phyloP scores from a whole-genome alignment of 2,888 invertebrate species.

The Zaprionus obscuricornis region DNA sequence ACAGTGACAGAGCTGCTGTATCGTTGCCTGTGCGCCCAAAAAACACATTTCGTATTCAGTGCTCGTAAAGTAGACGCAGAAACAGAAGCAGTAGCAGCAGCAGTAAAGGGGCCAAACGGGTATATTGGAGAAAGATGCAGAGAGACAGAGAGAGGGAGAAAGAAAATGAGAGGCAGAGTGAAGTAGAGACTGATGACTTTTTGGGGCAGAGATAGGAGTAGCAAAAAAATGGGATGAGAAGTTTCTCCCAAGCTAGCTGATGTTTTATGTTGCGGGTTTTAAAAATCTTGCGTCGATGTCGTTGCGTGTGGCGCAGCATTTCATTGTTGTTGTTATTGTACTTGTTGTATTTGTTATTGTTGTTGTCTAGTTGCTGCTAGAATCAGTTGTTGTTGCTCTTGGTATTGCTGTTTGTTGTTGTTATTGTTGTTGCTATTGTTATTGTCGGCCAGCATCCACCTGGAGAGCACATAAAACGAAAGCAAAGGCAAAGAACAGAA shows the following conservation, averaged over 20 bases:
- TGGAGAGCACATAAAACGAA: constrained; percentile 67
- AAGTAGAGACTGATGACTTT: no score
- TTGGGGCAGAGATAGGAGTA: neutral
- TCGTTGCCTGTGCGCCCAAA: constrained; percentile 46
- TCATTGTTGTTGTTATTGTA: constrained; percentile 54
- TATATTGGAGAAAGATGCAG: neutral
- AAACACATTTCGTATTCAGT: constrained; percentile 78
- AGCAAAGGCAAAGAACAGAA: constrained; percentile 39
- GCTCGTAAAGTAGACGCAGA: constrained; percentile 69
- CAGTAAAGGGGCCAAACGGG: no score
- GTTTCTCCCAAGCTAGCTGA: constrained; percentile 47
- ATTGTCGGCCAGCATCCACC: constrained; percentile 32
- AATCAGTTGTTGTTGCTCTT: constrained; percentile 41
- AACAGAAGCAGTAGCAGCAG: no score
- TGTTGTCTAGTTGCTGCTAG: constrained; percentile 19
- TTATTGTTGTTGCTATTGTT: constrained; percentile 42
- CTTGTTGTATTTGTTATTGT: constrained; percentile 24
- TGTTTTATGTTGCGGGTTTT: constrained; percentile 76
- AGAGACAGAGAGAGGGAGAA: neutral
- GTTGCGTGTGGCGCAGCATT: constrained; percentile 47
- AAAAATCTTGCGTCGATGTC: constrained; percentile 73
- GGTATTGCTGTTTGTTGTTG: constrained; percentile 13
- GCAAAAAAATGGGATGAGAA: constrained; percentile 7
- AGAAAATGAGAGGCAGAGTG: neutral
- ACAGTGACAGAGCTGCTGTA: constrained; percentile 7